Evolutionary conservation across 35 echinoderm and acorn worm genomes (phyloP).

Genomic region (Eucidaris tribuloides): DNA sequence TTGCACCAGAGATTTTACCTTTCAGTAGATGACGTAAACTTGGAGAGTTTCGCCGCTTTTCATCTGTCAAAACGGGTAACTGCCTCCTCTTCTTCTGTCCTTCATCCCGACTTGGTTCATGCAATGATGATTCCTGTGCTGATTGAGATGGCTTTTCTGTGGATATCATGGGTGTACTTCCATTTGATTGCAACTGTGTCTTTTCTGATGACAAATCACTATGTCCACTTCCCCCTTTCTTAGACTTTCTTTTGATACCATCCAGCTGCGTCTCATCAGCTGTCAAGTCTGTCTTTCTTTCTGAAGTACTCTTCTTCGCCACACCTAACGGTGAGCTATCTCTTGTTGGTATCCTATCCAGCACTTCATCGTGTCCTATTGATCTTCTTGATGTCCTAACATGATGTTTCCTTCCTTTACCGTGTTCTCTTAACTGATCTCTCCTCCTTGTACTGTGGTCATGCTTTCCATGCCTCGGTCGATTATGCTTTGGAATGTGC

Average conservation of each 20-base stretch:
- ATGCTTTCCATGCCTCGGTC: constrained; percentile 18
- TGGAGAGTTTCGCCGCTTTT: constrained; percentile 21
- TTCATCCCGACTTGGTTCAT: background rate
- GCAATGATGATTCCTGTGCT: too few relatives aligned
- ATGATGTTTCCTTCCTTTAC: constrained; percentile 10
- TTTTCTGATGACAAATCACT: background rate
- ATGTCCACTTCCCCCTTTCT: background rate
- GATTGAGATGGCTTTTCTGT: too few relatives aligned
- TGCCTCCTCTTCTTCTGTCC: constrained; percentile 30
- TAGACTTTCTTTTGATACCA: background rate
- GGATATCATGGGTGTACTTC: background rate
- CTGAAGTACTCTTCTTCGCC: background rate
- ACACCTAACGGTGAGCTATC: too few relatives aligned
- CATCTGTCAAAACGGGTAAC: constrained; percentile 20
- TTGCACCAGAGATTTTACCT: background rate
- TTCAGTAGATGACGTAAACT: background rate
- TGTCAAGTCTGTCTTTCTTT: background rate
- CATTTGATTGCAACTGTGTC: background rate
- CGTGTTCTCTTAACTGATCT: background rate
- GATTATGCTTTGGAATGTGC: background rate
- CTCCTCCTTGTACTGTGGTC: too few relatives aligned
- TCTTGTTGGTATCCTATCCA: background rate
- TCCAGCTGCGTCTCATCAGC: background rate
- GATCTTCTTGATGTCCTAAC: background rate
- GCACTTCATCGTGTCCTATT: background rate